Conservation (phyloP, 1,140 invertebrate genomes). For the Heliothis subflexa region DNA sequence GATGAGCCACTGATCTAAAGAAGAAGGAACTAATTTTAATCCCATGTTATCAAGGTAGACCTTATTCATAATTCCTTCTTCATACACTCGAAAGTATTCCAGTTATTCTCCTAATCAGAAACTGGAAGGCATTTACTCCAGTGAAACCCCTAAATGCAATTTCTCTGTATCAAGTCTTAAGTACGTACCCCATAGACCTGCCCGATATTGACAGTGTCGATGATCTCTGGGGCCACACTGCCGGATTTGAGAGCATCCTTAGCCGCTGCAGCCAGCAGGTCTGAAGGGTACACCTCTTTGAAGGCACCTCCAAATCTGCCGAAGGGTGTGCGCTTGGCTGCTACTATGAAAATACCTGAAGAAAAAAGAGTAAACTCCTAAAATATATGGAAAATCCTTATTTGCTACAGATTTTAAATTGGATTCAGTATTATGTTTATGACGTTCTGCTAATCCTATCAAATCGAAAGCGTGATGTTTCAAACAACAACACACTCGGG, state of each 20-base stretch:
- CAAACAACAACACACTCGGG: too few species aligned
- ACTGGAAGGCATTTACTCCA: constrained; percentile 41
- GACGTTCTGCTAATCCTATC: too few species aligned
- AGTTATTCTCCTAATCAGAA: too few species aligned
- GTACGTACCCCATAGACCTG: constrained; percentile 92
- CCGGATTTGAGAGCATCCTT: constrained; percentile 93
- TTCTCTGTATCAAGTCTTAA: background rate
- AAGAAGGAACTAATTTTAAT: background rate
- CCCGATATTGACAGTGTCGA: constrained; percentile 95
- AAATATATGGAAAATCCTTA: too few species aligned
- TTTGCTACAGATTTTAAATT: too few species aligned
- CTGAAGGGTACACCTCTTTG: constrained; percentile 91
- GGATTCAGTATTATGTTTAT: too few species aligned
- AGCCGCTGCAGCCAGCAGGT: constrained; percentile 92
- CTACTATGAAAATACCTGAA: constrained; percentile 96
- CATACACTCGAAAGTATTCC: too few species aligned
- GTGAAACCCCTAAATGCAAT: background rate
- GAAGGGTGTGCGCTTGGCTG: constrained; percentile 98
- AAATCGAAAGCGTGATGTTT: too few species aligned
- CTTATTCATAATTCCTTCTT: too few species aligned
- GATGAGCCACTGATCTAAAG: constrained; percentile 88
- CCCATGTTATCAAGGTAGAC: too few species aligned
- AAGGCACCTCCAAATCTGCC: constrained; percentile 97
- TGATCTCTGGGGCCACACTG: constrained; percentile 92
- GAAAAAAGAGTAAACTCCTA: background rate